Evolutionary conservation across 2,888 invertebrate genomes (phyloP).

Genomic region (Hartigia nigra): DNA sequence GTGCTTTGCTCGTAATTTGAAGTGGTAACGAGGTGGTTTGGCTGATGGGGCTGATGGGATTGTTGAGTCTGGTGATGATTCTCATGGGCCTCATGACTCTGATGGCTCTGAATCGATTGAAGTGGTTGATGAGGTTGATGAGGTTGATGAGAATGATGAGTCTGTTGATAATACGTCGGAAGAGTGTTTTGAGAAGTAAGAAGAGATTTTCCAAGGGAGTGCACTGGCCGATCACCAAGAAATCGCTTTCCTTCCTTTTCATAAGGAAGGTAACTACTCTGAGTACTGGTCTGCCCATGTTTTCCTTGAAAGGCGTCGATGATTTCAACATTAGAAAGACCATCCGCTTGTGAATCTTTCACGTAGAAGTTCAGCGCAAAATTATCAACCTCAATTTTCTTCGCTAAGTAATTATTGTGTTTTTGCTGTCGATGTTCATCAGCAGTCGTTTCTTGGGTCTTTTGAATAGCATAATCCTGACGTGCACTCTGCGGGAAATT

Average conservation of each 20-base stretch:
- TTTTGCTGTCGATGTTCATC: constrained; percentile 14
- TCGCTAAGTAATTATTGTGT: constrained; percentile 14
- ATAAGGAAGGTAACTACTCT: constrained; percentile 31
- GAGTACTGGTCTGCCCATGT: constrained; percentile 24
- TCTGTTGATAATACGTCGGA: constrained; percentile 4
- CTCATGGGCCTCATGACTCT: background rate
- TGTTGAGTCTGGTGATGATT: background rate
- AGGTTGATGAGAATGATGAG: constrained; percentile 30
- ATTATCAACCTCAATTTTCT: constrained; percentile 18
- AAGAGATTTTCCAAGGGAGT: constrained; percentile 12
- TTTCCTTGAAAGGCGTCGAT: constrained; percentile 14
- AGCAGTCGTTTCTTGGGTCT: constrained; percentile 4
- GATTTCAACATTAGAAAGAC: constrained; percentile 12
- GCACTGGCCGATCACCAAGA: background rate
- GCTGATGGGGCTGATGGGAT: constrained; percentile 17
- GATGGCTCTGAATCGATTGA: background rate
- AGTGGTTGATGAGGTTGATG: constrained; percentile 17
- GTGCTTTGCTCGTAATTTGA: constrained; percentile 56
- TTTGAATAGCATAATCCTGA: constrained; percentile 22
- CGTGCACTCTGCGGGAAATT: constrained; percentile 11
- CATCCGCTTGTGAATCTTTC: constrained; percentile 3
- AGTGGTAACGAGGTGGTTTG: constrained; percentile 40
- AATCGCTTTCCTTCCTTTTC: constrained; percentile 32
- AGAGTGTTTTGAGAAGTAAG: constrained; percentile 30
- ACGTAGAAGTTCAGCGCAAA: constrained; percentile 13